Percentiles rank a stretch among this genome's conserved stretches.
Conservation (phyloP, 2,113 vertebrate species). For the Chiloscyllium plagiosum region DNA sequence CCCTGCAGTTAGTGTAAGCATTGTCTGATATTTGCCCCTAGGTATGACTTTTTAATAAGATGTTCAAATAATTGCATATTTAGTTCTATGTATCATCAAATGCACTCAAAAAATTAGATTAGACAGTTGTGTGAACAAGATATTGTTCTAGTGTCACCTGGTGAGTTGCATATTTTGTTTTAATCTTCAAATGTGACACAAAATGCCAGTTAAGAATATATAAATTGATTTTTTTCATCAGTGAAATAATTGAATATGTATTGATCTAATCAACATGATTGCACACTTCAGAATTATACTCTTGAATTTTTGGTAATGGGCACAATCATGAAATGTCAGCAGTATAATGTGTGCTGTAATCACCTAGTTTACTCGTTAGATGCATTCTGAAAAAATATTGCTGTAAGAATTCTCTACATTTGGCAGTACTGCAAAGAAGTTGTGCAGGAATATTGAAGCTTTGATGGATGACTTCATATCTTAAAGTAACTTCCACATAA, state of each 20-base stretch:
- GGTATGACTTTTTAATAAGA: not conserved
- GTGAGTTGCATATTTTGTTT: not conserved
- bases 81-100: not conserved
- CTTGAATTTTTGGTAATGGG: slow-evolving; percentile 7
- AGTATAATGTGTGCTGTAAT: not conserved
- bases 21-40: not conserved
- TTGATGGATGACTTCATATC: not conserved
- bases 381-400: not conserved
- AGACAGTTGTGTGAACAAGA: not conserved
- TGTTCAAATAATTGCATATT: not conserved
- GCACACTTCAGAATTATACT: not conserved
- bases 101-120: not conserved
- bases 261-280: slow-evolving; percentile 27
- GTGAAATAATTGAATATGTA: slow-evolving; percentile 27
- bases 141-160: not conserved
- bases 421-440: not conserved
- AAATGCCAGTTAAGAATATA: not conserved
- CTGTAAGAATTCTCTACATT: not conserved
- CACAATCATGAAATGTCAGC: slow-evolving; percentile 16
- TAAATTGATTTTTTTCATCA: slow-evolving; percentile 11
- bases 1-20: not conserved
- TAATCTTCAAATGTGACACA: not conserved
- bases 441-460: not conserved
- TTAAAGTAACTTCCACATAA: not conserved
- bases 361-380: not conserved